Evolutionary conservation across 2,888 invertebrate genomes (phyloP).

Genomic region (Apoderus coryli): DNA sequence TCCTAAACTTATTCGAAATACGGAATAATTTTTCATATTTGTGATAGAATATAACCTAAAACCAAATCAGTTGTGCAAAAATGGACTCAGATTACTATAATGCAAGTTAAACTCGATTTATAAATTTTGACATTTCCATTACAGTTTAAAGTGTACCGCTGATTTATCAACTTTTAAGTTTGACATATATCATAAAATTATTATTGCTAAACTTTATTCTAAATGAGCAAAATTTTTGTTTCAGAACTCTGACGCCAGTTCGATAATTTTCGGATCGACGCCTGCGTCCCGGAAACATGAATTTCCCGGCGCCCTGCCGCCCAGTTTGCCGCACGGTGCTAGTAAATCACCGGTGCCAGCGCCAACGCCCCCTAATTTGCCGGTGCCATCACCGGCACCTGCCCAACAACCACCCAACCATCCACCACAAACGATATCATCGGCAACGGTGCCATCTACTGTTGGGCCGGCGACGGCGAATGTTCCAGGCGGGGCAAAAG

Average conservation of each 20-base stretch:
- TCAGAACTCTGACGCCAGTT: conserved; percentile 63
- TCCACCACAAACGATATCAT: conserved; percentile 24
- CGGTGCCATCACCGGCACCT: conserved; percentile 56
- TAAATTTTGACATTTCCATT: no score
- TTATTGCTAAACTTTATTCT: no score
- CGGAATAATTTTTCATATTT: no score
- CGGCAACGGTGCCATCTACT: conserved; percentile 23
- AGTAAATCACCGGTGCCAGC: conserved; percentile 50
- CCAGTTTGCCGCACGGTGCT: conserved; percentile 42
- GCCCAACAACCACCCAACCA: conserved; percentile 44
- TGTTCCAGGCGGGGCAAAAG: conserved; percentile 13
- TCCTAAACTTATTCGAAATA: no score
- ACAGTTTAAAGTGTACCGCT: no score
- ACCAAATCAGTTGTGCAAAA: no score
- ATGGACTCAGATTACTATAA: no score
- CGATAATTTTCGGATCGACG: conserved; percentile 37
- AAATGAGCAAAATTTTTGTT: no score
- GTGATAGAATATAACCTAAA: no score
- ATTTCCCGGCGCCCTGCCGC: conserved; percentile 39
- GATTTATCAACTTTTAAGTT: no score
- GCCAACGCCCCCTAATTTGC: conserved; percentile 46
- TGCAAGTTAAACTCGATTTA: not conserved
- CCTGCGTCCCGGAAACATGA: conserved; percentile 56
- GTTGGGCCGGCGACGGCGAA: conserved; percentile 15
- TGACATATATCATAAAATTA: conserved; percentile 3